A percentile compares a stretch with the other conserved stretches of the same genome.
Conservation (phyloP, 1,140 invertebrate species). For the Nasonia longicornis region DNA sequence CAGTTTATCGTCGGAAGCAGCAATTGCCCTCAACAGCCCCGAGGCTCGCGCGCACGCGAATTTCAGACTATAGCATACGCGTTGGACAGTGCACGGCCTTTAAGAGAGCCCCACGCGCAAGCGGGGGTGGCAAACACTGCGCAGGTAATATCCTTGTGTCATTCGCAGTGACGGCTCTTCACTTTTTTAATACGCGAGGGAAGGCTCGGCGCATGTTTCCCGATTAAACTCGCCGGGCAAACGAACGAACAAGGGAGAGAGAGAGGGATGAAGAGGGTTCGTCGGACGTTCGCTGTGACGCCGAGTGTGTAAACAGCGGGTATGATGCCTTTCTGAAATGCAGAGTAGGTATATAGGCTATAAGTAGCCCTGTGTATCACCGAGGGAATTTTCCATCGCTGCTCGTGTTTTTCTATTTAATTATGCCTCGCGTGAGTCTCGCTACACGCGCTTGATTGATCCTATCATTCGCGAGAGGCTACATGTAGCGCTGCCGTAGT, state of each 20-base stretch:
- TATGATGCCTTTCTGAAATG: background rate
- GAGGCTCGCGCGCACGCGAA: background rate
- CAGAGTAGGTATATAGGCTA: background rate
- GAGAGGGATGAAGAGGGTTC: background rate
- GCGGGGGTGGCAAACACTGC: slow-evolving; percentile 27
- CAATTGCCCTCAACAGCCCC: background rate
- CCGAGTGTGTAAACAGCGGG: background rate
- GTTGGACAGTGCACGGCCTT: background rate
- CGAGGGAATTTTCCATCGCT: background rate
- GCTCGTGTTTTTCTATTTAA: background rate
- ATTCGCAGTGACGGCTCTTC: slow-evolving; percentile 36
- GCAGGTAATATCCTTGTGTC: slow-evolving; percentile 35
- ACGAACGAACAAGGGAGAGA: background rate
- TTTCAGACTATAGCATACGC: background rate
- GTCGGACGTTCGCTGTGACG: background rate
- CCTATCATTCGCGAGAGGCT: too few relatives aligned
- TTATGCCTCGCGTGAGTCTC: background rate
- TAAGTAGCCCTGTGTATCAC: background rate
- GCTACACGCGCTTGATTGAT: too few relatives aligned
- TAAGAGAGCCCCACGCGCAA: slow-evolving; percentile 28
- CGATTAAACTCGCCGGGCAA: slow-evolving; percentile 10
- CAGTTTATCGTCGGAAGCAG: background rate
- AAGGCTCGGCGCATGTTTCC: slow-evolving; percentile 12
- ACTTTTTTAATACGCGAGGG: slow-evolving; percentile 3
- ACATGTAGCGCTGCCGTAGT: too few relatives aligned